Evolutionary conservation across 2,888 invertebrate genomes (phyloP).

Genomic region (Drepanosiphum platanoidis): DNA sequence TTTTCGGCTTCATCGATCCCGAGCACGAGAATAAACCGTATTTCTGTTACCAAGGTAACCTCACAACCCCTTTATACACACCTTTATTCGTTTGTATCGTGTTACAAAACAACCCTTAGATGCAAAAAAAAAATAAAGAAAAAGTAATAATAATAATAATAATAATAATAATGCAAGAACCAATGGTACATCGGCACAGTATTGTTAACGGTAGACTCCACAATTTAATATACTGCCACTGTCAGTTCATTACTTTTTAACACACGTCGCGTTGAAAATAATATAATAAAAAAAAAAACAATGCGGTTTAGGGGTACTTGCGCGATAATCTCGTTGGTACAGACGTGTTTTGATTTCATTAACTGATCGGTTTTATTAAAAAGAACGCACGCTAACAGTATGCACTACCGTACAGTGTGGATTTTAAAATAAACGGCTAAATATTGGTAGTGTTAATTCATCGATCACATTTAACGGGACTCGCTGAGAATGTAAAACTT

Average conservation of each 20-base stretch:
- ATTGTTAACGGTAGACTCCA: conserved; percentile 7
- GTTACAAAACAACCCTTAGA: conserved; percentile 56
- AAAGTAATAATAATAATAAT: conserved; percentile 21
- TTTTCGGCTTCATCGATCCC: conserved; percentile 48
- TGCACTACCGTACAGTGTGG: neutral
- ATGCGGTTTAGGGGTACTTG: neutral
- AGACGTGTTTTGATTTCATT: neutral
- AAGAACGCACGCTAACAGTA: neutral
- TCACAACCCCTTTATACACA: conserved; percentile 43
- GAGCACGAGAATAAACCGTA: conserved; percentile 40
- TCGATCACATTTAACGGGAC: neutral
- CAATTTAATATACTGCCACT: conserved; percentile 14
- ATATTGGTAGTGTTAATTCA: neutral
- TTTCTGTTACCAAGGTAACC: conserved; percentile 57
- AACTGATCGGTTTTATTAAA: neutral
- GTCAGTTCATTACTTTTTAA: neutral
- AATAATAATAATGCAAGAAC: conserved; percentile 20
- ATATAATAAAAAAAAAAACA: neutral
- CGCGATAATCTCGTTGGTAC: neutral
- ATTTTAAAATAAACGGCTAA: neutral
- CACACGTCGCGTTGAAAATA: neutral
- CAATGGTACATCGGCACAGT: conserved; percentile 8
- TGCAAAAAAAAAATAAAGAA: conserved; percentile 7
- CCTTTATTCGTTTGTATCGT: conserved; percentile 56
- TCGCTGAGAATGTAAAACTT: neutral